These are phyloP conservation scores for Rhyzopertha dominica DNA, from an alignment of 1,140 invertebrate species.

Conservation along the genomic window DNA sequence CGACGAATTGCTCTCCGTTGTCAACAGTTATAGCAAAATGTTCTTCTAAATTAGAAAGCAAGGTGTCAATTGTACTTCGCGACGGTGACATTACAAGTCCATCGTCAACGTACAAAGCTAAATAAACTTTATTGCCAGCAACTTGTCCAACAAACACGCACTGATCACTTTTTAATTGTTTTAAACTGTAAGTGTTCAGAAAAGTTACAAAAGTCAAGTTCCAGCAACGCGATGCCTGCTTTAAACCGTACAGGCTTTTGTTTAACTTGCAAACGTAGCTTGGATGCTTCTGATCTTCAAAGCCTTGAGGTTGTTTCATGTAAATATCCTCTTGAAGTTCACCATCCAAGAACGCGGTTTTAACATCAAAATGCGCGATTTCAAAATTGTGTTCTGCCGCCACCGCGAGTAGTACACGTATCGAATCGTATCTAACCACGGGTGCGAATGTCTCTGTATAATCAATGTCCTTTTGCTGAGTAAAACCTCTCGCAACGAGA, in stretches of 20 bases:
- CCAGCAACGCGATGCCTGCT: constrained; percentile 3
- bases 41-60: too few species aligned
- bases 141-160: too few species aligned
- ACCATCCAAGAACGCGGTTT: constrained; percentile 47
- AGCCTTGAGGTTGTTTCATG: constrained; percentile 43
- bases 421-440: constrained; percentile 34
- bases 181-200: too few species aligned
- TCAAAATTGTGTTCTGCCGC: constrained; percentile 37
- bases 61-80: too few species aligned
- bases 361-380: constrained; percentile 42
- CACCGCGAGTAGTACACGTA: constrained; percentile 43
- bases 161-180: too few species aligned
- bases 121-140: constrained; percentile 33
- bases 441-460: constrained; percentile 44
- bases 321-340: constrained; percentile 44
- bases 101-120: constrained; percentile 50
- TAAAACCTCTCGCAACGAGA: constrained; percentile 42
- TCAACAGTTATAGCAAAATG: too few species aligned
- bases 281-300: constrained; percentile 15
- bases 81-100: constrained; percentile 31
- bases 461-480: constrained; percentile 40
- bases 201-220: too few species aligned
- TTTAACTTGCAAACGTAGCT: constrained; percentile 4
- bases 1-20: too few species aligned
- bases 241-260: constrained; percentile 9